phyloP scores from a whole-genome alignment of 2,113 vertebrate genomes.

The Rhabdornis inornatus region DNA sequence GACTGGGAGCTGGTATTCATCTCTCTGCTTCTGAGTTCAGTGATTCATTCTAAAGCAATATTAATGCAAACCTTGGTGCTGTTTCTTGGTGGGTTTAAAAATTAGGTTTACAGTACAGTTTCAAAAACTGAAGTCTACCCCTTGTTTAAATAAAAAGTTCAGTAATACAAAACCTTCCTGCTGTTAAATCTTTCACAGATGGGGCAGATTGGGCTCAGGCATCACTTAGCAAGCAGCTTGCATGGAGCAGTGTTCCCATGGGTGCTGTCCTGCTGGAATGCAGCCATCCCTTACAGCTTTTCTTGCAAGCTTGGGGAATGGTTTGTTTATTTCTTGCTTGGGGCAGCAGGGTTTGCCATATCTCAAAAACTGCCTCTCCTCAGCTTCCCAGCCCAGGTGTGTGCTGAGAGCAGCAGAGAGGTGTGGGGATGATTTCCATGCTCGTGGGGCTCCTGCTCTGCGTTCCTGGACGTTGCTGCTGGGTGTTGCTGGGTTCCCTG shows the following conservation, averaged over 20 bases:
- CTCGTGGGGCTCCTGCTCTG: neutral
- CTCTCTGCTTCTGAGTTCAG: neutral
- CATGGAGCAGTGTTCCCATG: neutral
- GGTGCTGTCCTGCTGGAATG: neutral
- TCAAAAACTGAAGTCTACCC: neutral
- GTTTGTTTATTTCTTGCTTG: neutral
- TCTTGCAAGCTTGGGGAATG: accelerated
- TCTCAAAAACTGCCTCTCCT: accelerated
- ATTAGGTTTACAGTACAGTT: neutral
- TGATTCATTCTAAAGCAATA: neutral
- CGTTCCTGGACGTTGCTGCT: accelerated
- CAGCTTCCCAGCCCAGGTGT: accelerated
- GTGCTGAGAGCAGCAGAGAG: neutral
- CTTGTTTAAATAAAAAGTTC: neutral
- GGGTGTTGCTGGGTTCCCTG: neutral
- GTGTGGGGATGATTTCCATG: accelerated
- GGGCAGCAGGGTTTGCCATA: neutral
- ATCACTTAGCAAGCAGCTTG: neutral
- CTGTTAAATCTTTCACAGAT: neutral
- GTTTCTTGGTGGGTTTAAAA: neutral
- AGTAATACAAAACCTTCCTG: neutral
- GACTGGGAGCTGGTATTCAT: neutral
- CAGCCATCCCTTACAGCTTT: neutral
- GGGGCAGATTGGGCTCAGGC: neutral
- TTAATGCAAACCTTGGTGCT: neutral